A percentile compares a stretch with the other conserved stretches of the same genome.
Evolutionary conservation across 2,113 vertebrate genomes (phyloP).

Genomic region (Gallinago jamesoni): DNA sequence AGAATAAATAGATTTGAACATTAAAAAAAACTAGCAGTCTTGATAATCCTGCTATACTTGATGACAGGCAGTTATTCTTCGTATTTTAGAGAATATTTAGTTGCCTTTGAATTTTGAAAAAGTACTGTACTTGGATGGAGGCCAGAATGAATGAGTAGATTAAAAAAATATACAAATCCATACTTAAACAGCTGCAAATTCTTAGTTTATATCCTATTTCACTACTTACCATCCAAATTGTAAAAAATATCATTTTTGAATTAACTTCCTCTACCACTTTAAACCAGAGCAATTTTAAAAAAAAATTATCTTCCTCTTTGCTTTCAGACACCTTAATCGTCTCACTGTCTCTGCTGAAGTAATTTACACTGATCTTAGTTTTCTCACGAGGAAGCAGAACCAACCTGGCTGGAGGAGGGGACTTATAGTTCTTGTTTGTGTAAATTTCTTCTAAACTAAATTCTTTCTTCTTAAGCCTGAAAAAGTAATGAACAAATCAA

Average conservation of each 20-base stretch:
- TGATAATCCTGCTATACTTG: neutral
- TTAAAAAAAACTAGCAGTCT: neutral
- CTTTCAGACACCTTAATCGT: neutral
- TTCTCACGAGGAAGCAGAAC: conserved; percentile 3
- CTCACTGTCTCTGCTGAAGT: neutral
- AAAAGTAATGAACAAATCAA: conserved; percentile 35
- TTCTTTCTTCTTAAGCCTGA: conserved; percentile 94
- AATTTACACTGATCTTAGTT: neutral
- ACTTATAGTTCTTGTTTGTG: conserved; percentile 96
- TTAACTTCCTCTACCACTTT: neutral
- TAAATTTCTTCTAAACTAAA: conserved; percentile 99
- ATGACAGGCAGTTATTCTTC: neutral
- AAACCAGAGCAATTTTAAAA: neutral
- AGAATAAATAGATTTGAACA: neutral
- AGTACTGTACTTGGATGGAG: neutral
- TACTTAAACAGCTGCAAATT: neutral
- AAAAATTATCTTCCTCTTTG: neutral
- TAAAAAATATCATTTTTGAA: neutral
- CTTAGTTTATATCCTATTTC: neutral
- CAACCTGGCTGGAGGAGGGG: conserved; percentile 89
- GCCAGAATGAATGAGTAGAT: neutral
- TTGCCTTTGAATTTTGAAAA: neutral
- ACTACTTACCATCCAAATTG: neutral
- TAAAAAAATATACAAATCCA: neutral
- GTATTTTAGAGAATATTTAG: neutral